These are phyloP conservation scores for Tromatobia lineatoria DNA, from an alignment of 2,888 invertebrate species.

Conservation along the genomic window DNA sequence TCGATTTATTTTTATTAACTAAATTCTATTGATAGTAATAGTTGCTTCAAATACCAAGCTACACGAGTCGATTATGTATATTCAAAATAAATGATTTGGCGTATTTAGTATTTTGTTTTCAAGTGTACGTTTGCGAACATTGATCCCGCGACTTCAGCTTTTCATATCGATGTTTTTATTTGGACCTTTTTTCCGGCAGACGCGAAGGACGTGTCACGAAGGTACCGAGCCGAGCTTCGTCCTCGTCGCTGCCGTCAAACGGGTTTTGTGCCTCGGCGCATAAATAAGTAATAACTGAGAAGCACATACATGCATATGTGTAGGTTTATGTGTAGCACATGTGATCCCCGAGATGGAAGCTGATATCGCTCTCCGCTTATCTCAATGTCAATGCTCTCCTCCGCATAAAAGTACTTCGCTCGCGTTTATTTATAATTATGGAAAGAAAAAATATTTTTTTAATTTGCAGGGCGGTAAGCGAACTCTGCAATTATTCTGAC, in stretches of 20 bases:
- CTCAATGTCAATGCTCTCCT: conserved; percentile 80
- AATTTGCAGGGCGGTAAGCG: conserved; percentile 2
- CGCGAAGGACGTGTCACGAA: conserved; percentile 69
- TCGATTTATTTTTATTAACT: too few species aligned
- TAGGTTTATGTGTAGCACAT: background rate
- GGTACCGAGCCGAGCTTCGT: conserved; percentile 70
- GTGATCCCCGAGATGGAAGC: conserved; percentile 72
- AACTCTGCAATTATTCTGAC: background rate
- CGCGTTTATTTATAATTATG: conserved; percentile 26
- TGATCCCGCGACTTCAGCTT: conserved; percentile 62
- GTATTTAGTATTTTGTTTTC: too few species aligned
- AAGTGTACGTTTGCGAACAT: conserved; percentile 51
- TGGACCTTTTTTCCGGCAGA: conserved; percentile 35
- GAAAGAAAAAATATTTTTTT: conserved; percentile 16
- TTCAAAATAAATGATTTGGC: too few species aligned
- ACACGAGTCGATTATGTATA: too few species aligned
- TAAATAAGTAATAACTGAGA: conserved; percentile 83
- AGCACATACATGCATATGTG: conserved; percentile 16
- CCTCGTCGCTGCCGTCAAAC: conserved; percentile 77
- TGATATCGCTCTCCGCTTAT: conserved; percentile 78
- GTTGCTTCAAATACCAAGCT: too few species aligned
- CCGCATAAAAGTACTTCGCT: conserved; percentile 34
- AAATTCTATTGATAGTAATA: too few species aligned
- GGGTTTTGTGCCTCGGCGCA: conserved; percentile 79
- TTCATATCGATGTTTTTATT: conserved; percentile 55